These are phyloP conservation scores for Augochlorella aurata DNA, from an alignment of 2,888 invertebrate species.

Conservation along the genomic window DNA sequence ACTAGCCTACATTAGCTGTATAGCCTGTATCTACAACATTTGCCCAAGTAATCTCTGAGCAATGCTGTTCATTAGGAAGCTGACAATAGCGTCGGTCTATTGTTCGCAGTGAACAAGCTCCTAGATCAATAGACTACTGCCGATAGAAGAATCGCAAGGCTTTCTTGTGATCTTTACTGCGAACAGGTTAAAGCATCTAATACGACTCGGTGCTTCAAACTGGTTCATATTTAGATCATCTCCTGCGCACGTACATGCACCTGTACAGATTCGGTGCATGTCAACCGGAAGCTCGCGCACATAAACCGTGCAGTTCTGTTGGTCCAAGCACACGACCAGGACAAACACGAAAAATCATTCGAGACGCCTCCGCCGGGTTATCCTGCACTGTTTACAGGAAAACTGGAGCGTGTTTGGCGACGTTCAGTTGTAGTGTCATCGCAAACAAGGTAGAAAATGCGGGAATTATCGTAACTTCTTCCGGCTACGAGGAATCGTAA, in stretches of 20 bases:
- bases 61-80: too few relatives aligned
- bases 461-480: slow-evolving; percentile 1
- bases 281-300: neutral
- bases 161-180: too few relatives aligned
- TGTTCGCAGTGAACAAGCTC: too few relatives aligned
- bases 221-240: too few relatives aligned
- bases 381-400: neutral
- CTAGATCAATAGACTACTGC: too few relatives aligned
- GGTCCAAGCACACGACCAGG: neutral
- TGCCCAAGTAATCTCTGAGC: too few relatives aligned
- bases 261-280: neutral
- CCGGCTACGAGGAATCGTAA: neutral
- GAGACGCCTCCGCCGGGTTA: neutral
- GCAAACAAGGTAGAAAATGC: neutral
- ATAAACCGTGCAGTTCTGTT: neutral
- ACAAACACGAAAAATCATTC: neutral
- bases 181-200: too few relatives aligned
- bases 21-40: too few relatives aligned
- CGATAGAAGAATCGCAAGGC: too few relatives aligned
- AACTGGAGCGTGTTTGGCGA: slow-evolving; percentile 3
- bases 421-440: neutral
- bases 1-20: too few relatives aligned
- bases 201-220: too few relatives aligned
- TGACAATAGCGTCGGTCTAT: too few relatives aligned
- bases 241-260: neutral